These are phyloP conservation scores for Trichomycterus rosablanca DNA, from an alignment of 2,113 vertebrate species.

Conservation along the genomic window DNA sequence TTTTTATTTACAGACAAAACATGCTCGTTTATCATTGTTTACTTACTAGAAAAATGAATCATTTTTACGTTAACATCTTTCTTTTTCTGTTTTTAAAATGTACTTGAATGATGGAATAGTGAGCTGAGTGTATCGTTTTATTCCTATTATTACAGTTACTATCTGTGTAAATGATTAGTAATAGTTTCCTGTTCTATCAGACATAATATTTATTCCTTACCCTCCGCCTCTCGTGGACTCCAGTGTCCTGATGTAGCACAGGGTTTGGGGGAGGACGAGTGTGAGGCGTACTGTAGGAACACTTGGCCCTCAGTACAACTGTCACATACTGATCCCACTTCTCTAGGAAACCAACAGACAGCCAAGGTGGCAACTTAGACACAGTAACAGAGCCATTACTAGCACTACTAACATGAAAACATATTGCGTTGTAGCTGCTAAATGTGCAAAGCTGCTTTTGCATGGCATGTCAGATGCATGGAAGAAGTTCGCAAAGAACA, in stretches of 20 bases:
- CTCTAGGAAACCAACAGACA: conserved; percentile 96
- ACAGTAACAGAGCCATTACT: conserved; percentile 34
- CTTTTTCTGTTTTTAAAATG: not conserved
- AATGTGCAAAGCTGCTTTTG: too few relatives aligned
- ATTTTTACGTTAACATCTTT: not conserved
- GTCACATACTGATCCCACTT: conserved; percentile 96
- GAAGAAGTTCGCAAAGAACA: too few relatives aligned
- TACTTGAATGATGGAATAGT: not conserved
- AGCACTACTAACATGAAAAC: too few relatives aligned
- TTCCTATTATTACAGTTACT: too few relatives aligned
- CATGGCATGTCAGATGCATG: too few relatives aligned
- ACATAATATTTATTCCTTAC: too few relatives aligned
- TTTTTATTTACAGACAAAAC: not conserved
- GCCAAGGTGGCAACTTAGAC: conserved; percentile 86
- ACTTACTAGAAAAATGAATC: too few relatives aligned
- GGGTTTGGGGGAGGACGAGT: conserved; percentile 89
- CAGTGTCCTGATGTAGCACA: conserved; percentile 93
- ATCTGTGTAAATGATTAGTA: too few relatives aligned
- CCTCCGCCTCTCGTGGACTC: conserved; percentile 96
- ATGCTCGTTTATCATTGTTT: not conserved
- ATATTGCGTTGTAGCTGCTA: too few relatives aligned
- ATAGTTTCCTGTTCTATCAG: too few relatives aligned
- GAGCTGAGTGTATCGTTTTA: too few relatives aligned
- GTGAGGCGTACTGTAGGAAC: conserved; percentile 87
- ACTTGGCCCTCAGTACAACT: conserved; percentile 84